These are phyloP conservation scores for Etheostoma nigrum DNA, from an alignment of 2,797 vertebrate genomes.

Conservation along the genomic window DNA sequence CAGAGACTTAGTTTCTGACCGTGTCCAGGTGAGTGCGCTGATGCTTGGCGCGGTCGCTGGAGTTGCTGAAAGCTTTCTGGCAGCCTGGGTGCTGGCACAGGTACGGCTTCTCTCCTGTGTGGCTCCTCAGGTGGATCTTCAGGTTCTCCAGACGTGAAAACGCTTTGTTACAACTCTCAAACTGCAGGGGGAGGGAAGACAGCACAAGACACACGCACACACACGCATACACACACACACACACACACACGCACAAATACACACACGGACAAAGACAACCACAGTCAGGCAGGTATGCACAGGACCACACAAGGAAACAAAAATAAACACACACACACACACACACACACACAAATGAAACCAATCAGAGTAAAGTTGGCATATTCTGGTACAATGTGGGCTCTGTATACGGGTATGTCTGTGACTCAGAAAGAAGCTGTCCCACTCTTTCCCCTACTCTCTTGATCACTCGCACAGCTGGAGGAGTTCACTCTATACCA, in stretches of 20 bases:
- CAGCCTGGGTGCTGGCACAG: slow-evolving; percentile 98
- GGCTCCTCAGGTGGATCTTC: slow-evolving; percentile 96
- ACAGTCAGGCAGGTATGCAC: slow-evolving; percentile 26
- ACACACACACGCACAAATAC: slow-evolving; percentile 27
- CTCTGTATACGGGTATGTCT: slow-evolving; percentile 68
- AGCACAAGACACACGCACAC: slow-evolving; percentile 34
- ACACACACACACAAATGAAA: slow-evolving; percentile 32
- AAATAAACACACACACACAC: slow-evolving; percentile 16
- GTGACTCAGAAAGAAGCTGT: slow-evolving; percentile 59
- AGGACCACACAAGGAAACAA: slow-evolving; percentile 53
- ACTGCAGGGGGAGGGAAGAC: slow-evolving; percentile 76
- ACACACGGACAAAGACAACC: slow-evolving; percentile 36
- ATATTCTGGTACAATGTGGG: slow-evolving; percentile 70
- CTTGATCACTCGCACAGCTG: slow-evolving; percentile 75
- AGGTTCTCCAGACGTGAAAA: slow-evolving; percentile 96
- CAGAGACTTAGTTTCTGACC: slow-evolving; percentile 83
- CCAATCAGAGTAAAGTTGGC: slow-evolving; percentile 55
- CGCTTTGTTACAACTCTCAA: slow-evolving; percentile 95
- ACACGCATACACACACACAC: slow-evolving; percentile 59
- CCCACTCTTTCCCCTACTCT: slow-evolving; percentile 50
- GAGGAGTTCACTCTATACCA: slow-evolving; percentile 43
- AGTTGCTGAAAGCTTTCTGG: slow-evolving; percentile 99
- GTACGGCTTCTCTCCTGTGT: slow-evolving; percentile 98
- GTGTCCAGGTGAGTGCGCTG: slow-evolving; percentile 99
- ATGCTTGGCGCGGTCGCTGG: slow-evolving; percentile 98